These are phyloP conservation scores for Microtus obscurus DNA, from an alignment of 2,797 vertebrate genomes.

Conservation along the genomic window DNA sequence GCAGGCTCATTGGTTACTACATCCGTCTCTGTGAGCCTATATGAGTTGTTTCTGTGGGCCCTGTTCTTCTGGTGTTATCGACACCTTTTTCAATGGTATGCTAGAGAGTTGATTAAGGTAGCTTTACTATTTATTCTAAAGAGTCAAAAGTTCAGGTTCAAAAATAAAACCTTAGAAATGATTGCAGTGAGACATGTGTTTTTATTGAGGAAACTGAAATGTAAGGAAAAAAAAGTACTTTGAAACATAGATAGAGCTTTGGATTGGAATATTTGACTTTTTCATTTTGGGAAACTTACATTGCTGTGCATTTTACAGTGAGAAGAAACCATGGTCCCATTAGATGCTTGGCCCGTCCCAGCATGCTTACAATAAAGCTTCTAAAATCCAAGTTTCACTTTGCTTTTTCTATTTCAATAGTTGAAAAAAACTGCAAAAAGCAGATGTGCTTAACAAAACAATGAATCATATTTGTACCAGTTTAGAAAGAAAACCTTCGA, in stretches of 20 bases:
- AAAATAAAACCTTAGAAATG: not conserved
- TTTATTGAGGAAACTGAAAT: conserved; percentile 39
- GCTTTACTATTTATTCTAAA: not conserved
- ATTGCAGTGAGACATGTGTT: not conserved
- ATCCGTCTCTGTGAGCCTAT: not conserved
- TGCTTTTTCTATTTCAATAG: not conserved
- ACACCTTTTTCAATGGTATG: not conserved
- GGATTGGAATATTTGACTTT: not conserved
- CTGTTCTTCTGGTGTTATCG: not conserved
- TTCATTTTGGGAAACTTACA: not conserved
- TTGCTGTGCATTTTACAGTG: not conserved
- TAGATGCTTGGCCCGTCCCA: not conserved
- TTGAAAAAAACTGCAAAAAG: not conserved
- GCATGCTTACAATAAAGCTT: not conserved
- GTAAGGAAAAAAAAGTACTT: not conserved
- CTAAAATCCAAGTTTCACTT: not conserved
- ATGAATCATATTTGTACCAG: not conserved
- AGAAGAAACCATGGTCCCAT: not conserved
- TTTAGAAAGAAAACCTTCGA: conserved; percentile 32
- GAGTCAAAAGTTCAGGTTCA: not conserved
- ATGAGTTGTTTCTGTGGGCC: not conserved
- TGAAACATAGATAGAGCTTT: not conserved
- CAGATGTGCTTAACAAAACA: not conserved
- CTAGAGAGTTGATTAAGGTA: not conserved
- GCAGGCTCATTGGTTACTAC: not conserved